phyloP scores from a whole-genome alignment of 1,140 invertebrate species.

The Drosophila ironensis region DNA sequence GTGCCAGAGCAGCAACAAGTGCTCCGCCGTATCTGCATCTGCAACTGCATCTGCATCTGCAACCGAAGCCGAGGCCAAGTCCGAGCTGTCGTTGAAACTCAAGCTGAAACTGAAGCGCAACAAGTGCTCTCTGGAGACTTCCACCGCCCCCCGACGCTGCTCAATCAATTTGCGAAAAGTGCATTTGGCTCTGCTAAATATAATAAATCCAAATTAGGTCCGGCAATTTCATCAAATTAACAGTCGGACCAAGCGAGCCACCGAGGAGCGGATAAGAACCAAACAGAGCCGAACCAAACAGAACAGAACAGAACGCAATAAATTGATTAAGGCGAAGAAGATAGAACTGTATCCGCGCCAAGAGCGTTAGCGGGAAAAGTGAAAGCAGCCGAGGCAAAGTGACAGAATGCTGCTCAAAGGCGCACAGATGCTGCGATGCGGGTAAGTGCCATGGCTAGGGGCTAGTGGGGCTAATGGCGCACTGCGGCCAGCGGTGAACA shows the following conservation, averaged over 20 bases:
- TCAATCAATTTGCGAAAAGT: constrained; percentile 26
- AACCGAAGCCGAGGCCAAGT: neutral
- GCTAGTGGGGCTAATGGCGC: neutral
- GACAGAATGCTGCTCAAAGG: constrained; percentile 66
- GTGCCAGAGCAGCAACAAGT: constrained; percentile 75
- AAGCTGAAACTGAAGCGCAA: constrained; percentile 48
- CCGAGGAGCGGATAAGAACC: too few relatives aligned
- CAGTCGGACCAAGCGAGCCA: neutral
- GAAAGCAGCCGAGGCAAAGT: constrained; percentile 30
- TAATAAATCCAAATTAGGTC: constrained; percentile 60
- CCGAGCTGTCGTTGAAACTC: too few relatives aligned
- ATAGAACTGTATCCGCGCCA: constrained; percentile 36
- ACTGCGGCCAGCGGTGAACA: too few relatives aligned
- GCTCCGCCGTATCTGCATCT: constrained; percentile 29
- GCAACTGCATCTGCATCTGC: constrained; percentile 1
- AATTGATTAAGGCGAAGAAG: constrained; percentile 60
- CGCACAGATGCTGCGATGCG: constrained; percentile 57
- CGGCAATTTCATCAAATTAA: constrained; percentile 56
- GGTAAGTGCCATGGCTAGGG: constrained; percentile 51
- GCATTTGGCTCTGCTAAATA: constrained; percentile 26
- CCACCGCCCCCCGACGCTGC: neutral
- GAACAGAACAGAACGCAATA: constrained; percentile 44
- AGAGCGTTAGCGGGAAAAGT: constrained; percentile 20
- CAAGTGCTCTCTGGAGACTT: constrained; percentile 55
- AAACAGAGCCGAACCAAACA: too few relatives aligned